Conservation (phyloP, 1,140 invertebrate genomes). For the Dendroctonus ponderosae region DNA sequence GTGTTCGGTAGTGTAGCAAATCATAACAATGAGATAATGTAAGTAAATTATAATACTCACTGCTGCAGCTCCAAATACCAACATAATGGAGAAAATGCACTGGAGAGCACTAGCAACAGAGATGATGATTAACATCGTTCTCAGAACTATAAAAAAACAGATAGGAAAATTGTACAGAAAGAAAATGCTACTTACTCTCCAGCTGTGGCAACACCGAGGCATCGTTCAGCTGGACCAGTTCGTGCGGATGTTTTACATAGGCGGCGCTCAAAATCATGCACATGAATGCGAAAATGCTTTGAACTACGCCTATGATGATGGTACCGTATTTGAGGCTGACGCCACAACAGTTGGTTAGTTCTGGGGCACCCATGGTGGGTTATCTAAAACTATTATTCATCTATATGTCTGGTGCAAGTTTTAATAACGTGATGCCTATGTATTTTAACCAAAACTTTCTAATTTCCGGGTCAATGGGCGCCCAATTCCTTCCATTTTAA, state of each 20-base stretch:
- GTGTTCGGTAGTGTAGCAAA: no score
- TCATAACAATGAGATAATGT: no score
- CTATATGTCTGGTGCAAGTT: no score
- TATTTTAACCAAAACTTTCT: no score
- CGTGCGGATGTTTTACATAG: slow-evolving; percentile 47
- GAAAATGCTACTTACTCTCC: slow-evolving; percentile 34
- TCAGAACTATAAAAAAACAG: no score
- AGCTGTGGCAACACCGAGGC: slow-evolving; percentile 40
- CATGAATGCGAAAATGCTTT: slow-evolving; percentile 46
- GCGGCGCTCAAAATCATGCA: slow-evolving; percentile 43
- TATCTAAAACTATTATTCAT: no score
- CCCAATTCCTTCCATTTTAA: no score
- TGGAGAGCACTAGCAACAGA: slow-evolving; percentile 42
- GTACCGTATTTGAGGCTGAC: slow-evolving; percentile 45
- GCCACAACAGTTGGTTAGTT: slow-evolving; percentile 42
- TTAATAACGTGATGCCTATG: no score
- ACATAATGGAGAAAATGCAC: slow-evolving; percentile 44
- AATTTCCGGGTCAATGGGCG: no score
- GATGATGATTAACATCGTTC: slow-evolving; percentile 42
- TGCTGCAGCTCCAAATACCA: slow-evolving; percentile 46
- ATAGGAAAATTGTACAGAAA: no score
- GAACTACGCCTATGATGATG: slow-evolving; percentile 45
- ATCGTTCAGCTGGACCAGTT: slow-evolving; percentile 46
- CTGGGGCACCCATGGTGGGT: slow-evolving; percentile 14
- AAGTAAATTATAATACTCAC: slow-evolving; percentile 36